Base-by-base conservation (phyloP, 2,113 vertebrate species). In the Synodontis membranacea region DNA sequence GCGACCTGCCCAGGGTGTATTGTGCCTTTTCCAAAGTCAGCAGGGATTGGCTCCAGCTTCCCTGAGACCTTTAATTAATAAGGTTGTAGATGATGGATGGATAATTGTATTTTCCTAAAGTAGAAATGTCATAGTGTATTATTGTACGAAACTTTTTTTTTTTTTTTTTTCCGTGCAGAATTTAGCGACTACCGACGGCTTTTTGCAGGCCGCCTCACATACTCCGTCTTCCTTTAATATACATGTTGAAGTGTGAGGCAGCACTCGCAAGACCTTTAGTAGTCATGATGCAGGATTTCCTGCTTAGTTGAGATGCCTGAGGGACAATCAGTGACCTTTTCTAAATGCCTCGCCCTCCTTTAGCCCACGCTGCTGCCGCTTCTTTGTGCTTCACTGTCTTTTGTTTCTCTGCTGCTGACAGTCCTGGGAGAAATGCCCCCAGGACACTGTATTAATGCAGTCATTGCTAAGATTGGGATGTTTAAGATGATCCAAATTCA, bases 241-340 rank as follows among this genome's bases (percentile, higher is more conserved):
- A 66, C n/a, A n/a, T n/a, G n/a, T n/a, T n/a, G 86, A 89, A 54
- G 85, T 86, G 62, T 83, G 79, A 72, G 81, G 78, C 74, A 39
- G 54, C 87, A 72, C 82, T 89, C 83, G 19, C 78, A 82, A 87
- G 87, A 58, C 82, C 85, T 91, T 90, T 76, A 37, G 86, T 87
- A 91, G 86, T 89, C 88, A 72, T 85, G 80, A 66, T 56, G 87
- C 21, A 52, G 88, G 87, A 93, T 93, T 91, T 88, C 21, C 39
- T 85, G 58, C 75, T 42, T 68, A 80, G 44, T 66, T 17, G 44
- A 80, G n/a, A 66, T 88, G 86, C 91, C 88, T 89, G 50, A 80
- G 83, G 93, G 91, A 84, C 90, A 37, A 82, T 79, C 87, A 85
- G 84, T 92, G 93, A 92, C 92, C 93, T 95, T 94, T 94, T 92